A percentile compares a stretch with the other conserved stretches of the same genome.
phyloP scores from a whole-genome alignment of 2,888 invertebrate genomes.

The Maniola hyperantus region DNA sequence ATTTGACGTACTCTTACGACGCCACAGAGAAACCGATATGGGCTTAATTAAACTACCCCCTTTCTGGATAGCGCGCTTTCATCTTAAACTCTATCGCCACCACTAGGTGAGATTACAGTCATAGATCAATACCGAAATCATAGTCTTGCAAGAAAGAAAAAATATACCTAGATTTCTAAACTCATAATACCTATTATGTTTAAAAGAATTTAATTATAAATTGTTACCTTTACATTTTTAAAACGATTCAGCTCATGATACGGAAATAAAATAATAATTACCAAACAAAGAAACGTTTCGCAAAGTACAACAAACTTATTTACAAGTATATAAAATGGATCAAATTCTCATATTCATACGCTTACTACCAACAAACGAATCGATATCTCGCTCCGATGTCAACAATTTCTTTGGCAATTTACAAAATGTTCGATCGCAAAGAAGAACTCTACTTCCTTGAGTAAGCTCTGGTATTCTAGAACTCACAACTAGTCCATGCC shows the following conservation, averaged over 20 bases:
- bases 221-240: slow-evolving; percentile 5
- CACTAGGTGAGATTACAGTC: too few relatives aligned
- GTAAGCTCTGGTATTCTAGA: slow-evolving; percentile 37
- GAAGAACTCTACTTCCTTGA: slow-evolving; percentile 32
- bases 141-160: too few relatives aligned
- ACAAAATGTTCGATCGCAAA: slow-evolving; percentile 38
- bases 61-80: background rate
- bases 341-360: background rate
- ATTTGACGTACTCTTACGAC: background rate
- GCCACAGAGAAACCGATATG: background rate
- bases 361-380: slow-evolving; percentile 38
- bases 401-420: slow-evolving; percentile 53
- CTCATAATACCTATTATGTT: background rate
- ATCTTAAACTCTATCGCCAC: background rate
- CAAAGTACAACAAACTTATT: background rate
- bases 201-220: background rate
- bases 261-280: background rate
- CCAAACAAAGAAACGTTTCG: background rate
- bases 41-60: background rate
- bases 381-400: slow-evolving; percentile 52
- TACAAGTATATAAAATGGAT: slow-evolving; percentile 8
- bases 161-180: too few relatives aligned
- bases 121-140: too few relatives aligned
- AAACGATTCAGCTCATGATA: background rate
- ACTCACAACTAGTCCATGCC: slow-evolving; percentile 34